A percentile compares a stretch with the other conserved stretches of the same genome.
These are phyloP conservation scores for Odontocolon sp. DNA, from an alignment of 2,888 invertebrate species.

Conservation along the genomic window DNA sequence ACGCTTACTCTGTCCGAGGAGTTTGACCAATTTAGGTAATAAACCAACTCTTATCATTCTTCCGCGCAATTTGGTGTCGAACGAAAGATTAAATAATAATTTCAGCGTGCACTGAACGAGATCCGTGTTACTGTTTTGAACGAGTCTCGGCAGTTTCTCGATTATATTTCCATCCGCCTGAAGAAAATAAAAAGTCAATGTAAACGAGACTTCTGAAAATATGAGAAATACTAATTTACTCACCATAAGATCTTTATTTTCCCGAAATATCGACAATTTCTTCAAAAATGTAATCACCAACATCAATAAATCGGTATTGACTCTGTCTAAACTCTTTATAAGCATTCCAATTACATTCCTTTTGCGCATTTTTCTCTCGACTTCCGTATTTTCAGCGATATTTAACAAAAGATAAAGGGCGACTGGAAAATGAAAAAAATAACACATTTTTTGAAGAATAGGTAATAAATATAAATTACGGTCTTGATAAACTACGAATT, in stretches of 20 bases:
- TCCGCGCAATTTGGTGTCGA: slow-evolving; percentile 92
- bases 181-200: slow-evolving; percentile 34
- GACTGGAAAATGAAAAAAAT: slow-evolving; percentile 82
- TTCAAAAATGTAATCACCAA: slow-evolving; percentile 96
- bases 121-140: slow-evolving; percentile 85
- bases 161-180: slow-evolving; percentile 88
- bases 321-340: slow-evolving; percentile 93
- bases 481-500: too few species aligned
- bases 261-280: slow-evolving; percentile 95
- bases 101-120: slow-evolving; percentile 92
- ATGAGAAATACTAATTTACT: slow-evolving; percentile 48
- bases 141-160: slow-evolving; percentile 91
- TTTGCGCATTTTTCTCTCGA: slow-evolving; percentile 98
- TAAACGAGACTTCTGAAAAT: not conserved
- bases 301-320: slow-evolving; percentile 93
- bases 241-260: slow-evolving; percentile 96
- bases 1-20: slow-evolving; percentile 86
- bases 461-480: too few species aligned
- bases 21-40: slow-evolving; percentile 93
- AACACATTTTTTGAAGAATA: too few species aligned
- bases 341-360: slow-evolving; percentile 94
- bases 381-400: slow-evolving; percentile 96
- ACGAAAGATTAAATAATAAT: slow-evolving; percentile 96
- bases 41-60: slow-evolving; percentile 95
- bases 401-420: slow-evolving; percentile 96